Conservation (phyloP, 2,888 invertebrate species). For the Drosophila anomelani region DNA sequence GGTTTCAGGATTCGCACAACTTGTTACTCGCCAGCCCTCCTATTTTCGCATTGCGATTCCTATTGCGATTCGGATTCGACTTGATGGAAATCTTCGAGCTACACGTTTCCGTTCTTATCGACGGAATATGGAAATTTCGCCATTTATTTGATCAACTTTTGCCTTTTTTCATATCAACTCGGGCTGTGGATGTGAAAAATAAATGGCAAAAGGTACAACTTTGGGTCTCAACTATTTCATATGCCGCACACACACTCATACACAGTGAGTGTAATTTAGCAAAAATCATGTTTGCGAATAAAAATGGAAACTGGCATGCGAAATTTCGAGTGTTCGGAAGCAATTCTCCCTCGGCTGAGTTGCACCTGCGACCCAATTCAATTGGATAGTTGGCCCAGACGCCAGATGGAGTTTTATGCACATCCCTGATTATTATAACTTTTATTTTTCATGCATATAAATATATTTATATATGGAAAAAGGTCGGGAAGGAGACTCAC, state of each 20-base stretch:
- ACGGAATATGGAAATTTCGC: constrained; percentile 76
- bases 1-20: constrained; percentile 59
- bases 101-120: constrained; percentile 74
- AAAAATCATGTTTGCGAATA: constrained; percentile 75
- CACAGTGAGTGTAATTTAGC: constrained; percentile 63
- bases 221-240: constrained; percentile 70
- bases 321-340: constrained; percentile 23
- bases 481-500: constrained; percentile 44
- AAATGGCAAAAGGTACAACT: constrained; percentile 75
- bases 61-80: constrained; percentile 30
- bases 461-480: background rate
- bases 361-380: constrained; percentile 70
- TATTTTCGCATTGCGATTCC: constrained; percentile 19
- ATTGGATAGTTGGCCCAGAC: constrained; percentile 64
- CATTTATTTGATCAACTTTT: constrained; percentile 80
- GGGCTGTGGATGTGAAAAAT: constrained; percentile 49
- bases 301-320: constrained; percentile 59
- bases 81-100: constrained; percentile 75
- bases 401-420: constrained; percentile 47
- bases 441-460: constrained; percentile 25
- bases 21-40: constrained; percentile 59
- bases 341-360: constrained; percentile 26
- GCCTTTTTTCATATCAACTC: constrained; percentile 69
- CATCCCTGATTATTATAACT: constrained; percentile 54
- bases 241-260: constrained; percentile 58